phyloP scores from a whole-genome alignment of 2,113 vertebrate genomes.

The Eubucco bourcierii region DNA sequence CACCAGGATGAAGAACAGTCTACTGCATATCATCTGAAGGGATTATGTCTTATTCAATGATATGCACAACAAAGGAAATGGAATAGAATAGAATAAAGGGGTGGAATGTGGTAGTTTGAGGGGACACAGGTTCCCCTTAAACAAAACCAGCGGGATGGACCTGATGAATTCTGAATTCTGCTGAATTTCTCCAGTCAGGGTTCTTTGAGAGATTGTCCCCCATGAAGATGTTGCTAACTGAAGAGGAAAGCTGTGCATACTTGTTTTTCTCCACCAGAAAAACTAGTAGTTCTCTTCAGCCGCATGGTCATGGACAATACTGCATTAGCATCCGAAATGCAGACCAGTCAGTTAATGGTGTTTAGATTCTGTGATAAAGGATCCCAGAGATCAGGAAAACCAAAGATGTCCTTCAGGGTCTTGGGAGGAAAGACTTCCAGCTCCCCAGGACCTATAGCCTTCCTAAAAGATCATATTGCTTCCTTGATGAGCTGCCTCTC shows the following conservation, averaged over 20 bases:
- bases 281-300: fast-evolving
- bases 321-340: background rate
- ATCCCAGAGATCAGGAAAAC: background rate
- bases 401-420: background rate
- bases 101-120: too few relatives aligned
- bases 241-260: background rate
- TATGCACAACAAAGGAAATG: too few relatives aligned
- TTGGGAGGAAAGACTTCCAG: background rate
- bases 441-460: background rate
- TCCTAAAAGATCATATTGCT: background rate
- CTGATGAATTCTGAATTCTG: too few relatives aligned
- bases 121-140: too few relatives aligned
- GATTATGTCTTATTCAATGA: too few relatives aligned
- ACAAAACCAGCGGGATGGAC: too few relatives aligned
- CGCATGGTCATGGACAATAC: background rate
- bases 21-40: too few relatives aligned
- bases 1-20: too few relatives aligned
- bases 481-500: background rate
- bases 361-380: background rate
- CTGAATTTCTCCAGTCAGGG: background rate
- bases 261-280: background rate
- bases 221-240: background rate
- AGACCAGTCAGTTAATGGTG: background rate
- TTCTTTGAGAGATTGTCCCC: background rate
- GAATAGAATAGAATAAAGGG: too few relatives aligned